Evolutionary conservation across 2,888 invertebrate genomes (phyloP).

Genomic region (Cryptus viduatorius): DNA sequence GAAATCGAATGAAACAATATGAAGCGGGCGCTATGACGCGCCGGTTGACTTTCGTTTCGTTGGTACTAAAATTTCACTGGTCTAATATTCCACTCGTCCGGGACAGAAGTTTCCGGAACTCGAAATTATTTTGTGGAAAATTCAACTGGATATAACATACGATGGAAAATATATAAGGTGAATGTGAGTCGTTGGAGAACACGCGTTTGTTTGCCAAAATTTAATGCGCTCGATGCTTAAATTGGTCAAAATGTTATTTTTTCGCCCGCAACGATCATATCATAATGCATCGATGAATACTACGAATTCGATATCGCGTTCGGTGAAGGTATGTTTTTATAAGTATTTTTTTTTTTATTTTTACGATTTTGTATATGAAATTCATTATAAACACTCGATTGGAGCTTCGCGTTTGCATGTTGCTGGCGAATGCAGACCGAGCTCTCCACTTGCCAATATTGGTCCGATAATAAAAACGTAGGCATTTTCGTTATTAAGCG

Average conservation of each 20-base stretch:
- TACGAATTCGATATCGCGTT: neutral
- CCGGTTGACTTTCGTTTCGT: constrained; percentile 45
- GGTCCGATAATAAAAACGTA: neutral
- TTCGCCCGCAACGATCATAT: neutral
- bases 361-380: neutral
- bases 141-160: constrained; percentile 6
- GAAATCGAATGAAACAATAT: constrained; percentile 65
- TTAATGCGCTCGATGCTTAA: neutral
- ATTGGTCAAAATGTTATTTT: neutral
- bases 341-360: neutral
- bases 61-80: constrained; percentile 42
- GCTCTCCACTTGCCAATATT: constrained; percentile 8
- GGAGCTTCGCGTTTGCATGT: neutral
- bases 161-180: neutral
- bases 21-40: constrained; percentile 43
- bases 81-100: constrained; percentile 26
- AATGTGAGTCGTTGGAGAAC: neutral
- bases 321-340: neutral
- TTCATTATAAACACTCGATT: constrained; percentile 12
- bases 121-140: neutral
- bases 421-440: neutral
- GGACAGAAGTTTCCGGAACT: neutral
- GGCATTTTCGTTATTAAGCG: neutral
- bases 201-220: neutral
- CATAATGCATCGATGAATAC: neutral